A percentile compares a stretch with the other conserved stretches of the same genome.
Evolutionary conservation across 2,888 invertebrate species (phyloP).

Genomic region (Drosophila tripunctata): DNA sequence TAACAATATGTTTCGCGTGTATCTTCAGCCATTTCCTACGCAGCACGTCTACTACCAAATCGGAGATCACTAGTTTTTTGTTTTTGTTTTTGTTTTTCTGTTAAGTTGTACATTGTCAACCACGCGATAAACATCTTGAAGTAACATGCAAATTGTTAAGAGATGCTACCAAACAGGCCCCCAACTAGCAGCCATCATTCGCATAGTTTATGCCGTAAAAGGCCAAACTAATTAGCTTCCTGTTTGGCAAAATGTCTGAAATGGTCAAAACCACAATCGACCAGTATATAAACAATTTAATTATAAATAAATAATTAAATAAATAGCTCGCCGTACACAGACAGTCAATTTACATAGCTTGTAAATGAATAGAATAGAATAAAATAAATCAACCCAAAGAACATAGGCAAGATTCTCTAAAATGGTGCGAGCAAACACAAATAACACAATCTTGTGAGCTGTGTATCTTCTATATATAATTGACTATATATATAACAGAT

Average conservation of each 20-base stretch:
- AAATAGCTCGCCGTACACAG: conserved; percentile 50
- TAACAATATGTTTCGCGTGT: conserved; percentile 42
- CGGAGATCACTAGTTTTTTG: conserved; percentile 10
- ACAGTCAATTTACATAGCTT: conserved; percentile 70
- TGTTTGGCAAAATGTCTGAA: conserved; percentile 53
- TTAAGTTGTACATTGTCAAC: conserved; percentile 44
- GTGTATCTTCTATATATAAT: conserved; percentile 6
- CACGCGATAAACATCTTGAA: conserved; percentile 49
- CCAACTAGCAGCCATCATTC: conserved; percentile 42
- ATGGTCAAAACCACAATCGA: conserved; percentile 61
- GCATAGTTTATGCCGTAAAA: conserved; percentile 73
- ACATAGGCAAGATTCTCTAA: conserved; percentile 58
- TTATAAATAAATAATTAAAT: conserved; percentile 77
- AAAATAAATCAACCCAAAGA: conserved; percentile 53
- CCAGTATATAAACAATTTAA: conserved; percentile 71
- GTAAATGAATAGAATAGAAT: conserved; percentile 43
- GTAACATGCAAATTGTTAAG: conserved; percentile 51
- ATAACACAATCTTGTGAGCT: neutral
- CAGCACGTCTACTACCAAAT: conserved; percentile 36
- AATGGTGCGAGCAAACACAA: conserved; percentile 44
- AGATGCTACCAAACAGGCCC: conserved; percentile 63
- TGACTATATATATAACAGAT: conserved; percentile 8
- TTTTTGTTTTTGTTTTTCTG: neutral
- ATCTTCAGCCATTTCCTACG: conserved; percentile 49
- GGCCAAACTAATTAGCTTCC: conserved; percentile 78